These are phyloP conservation scores for Arvicola amphibius DNA, from an alignment of 2,797 vertebrate species.

Conservation along the genomic window DNA sequence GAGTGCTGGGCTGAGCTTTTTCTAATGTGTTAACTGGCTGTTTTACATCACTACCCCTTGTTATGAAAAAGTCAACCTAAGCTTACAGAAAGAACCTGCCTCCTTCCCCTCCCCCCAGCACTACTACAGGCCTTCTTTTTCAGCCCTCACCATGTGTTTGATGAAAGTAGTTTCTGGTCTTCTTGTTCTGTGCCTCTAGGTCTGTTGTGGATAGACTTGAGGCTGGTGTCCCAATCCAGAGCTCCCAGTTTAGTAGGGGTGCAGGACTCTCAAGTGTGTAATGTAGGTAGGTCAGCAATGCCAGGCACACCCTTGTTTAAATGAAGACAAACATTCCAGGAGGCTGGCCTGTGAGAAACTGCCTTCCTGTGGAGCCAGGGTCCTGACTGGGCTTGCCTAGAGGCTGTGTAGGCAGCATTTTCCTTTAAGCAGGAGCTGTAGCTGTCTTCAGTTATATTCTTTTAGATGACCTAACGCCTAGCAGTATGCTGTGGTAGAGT, in stretches of 20 bases:
- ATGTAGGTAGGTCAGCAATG: slow-evolving; percentile 36
- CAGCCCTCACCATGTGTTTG: not conserved
- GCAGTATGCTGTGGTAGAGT: not conserved
- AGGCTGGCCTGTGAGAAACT: not conserved
- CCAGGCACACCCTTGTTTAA: not conserved
- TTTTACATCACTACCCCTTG: not conserved
- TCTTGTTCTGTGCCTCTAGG: not conserved
- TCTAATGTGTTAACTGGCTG: not conserved
- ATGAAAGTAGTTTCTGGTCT: not conserved
- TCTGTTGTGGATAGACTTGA: not conserved
- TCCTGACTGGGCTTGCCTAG: not conserved
- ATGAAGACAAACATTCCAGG: not conserved
- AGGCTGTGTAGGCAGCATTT: not conserved
- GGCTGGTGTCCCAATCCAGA: not conserved
- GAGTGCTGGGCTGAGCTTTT: not conserved
- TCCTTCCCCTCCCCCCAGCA: not conserved
- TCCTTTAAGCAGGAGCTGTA: not conserved
- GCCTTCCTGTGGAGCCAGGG: not conserved
- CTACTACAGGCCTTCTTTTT: not conserved
- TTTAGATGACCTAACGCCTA: not conserved
- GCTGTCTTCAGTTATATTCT: not conserved
- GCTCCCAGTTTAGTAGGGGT: not conserved
- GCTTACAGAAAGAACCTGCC: not conserved
- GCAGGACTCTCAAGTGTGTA: not conserved
- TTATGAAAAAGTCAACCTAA: not conserved